A percentile compares a stretch with the other conserved stretches of the same genome.
Conservation (phyloP, 2,888 invertebrate genomes). For the Andrena bucephala region DNA sequence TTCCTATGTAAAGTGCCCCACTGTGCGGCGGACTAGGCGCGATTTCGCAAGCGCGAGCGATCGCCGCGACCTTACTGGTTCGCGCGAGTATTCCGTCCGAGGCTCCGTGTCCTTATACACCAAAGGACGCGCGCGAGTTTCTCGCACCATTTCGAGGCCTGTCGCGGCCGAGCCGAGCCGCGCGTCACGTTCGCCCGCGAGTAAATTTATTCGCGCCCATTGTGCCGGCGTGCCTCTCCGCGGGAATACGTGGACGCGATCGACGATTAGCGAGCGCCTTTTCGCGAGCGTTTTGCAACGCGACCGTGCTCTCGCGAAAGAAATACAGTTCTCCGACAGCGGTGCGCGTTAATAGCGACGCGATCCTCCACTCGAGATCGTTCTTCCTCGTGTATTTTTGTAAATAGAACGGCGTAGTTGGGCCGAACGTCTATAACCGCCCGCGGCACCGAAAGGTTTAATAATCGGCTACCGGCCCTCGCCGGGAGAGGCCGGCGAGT, state of each 20-base stretch:
- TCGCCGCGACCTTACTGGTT: constrained; percentile 49
- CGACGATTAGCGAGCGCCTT: constrained; percentile 16
- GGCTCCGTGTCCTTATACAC: constrained; percentile 48
- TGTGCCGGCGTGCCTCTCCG: background rate
- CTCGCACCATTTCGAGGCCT: constrained; percentile 67
- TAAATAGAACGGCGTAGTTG: background rate
- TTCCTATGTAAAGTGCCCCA: too few species aligned
- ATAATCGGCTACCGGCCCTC: background rate
- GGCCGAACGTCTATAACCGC: background rate
- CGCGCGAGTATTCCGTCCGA: constrained; percentile 22
- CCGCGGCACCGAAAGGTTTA: background rate
- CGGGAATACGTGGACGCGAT: constrained; percentile 17
- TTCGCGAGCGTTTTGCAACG: constrained; percentile 3
- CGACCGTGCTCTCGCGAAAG: background rate
- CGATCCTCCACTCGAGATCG: background rate
- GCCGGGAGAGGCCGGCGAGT: background rate
- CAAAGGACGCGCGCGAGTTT: constrained; percentile 64
- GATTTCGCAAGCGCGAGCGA: constrained; percentile 69
- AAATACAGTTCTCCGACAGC: background rate
- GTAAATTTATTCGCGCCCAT: constrained; percentile 39
- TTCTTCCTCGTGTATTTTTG: background rate
- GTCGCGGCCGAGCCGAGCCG: constrained; percentile 41
- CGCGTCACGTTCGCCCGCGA: constrained; percentile 35
- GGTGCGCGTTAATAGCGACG: background rate
- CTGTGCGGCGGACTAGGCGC: constrained; percentile 20